phyloP scores from a whole-genome alignment of 2,113 vertebrate genomes.

The Callionymus lyra region DNA sequence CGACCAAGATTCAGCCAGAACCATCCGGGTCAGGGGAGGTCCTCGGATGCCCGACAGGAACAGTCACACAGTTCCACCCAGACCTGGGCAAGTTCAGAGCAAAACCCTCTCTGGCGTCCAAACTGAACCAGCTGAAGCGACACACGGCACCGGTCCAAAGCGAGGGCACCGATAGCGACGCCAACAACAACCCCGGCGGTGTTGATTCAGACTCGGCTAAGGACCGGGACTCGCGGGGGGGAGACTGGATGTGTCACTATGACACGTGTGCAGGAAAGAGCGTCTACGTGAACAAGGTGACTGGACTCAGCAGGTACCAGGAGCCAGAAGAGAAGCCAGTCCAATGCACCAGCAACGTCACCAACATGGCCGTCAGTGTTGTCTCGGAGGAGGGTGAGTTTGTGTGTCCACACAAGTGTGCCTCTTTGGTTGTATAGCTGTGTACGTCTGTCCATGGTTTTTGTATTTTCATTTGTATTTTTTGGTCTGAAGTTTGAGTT shows the following conservation, averaged over 20 bases:
- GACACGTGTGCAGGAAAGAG: conserved; percentile 71
- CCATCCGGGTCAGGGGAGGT: no score
- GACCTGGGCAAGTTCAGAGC: conserved; percentile 11
- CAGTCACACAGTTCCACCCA: conserved; percentile 36
- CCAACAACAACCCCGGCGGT: conserved; percentile 5
- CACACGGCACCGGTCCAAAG: conserved; percentile 4
- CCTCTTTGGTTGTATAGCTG: neutral
- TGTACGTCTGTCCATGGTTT: no score
- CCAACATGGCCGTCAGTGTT: conserved; percentile 80
- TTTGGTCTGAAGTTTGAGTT: no score
- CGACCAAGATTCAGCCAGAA: no score
- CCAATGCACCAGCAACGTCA: conserved; percentile 77
- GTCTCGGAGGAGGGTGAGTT: conserved; percentile 78
- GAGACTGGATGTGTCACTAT: conserved; percentile 78
- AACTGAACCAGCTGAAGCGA: conserved; percentile 73
- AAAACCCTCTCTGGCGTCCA: conserved; percentile 72
- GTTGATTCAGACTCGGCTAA: neutral
- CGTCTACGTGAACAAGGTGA: conserved; percentile 80
- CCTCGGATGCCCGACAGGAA: conserved; percentile 18
- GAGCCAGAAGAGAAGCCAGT: conserved; percentile 63
- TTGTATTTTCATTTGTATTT: no score
- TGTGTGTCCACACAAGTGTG: neutral
- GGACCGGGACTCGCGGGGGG: neutral
- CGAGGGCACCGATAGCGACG: conserved; percentile 5
- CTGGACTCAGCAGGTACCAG: conserved; percentile 82